Evolutionary conservation across 2,113 vertebrate species (phyloP).

Genomic region (Pedetes capensis): DNA sequence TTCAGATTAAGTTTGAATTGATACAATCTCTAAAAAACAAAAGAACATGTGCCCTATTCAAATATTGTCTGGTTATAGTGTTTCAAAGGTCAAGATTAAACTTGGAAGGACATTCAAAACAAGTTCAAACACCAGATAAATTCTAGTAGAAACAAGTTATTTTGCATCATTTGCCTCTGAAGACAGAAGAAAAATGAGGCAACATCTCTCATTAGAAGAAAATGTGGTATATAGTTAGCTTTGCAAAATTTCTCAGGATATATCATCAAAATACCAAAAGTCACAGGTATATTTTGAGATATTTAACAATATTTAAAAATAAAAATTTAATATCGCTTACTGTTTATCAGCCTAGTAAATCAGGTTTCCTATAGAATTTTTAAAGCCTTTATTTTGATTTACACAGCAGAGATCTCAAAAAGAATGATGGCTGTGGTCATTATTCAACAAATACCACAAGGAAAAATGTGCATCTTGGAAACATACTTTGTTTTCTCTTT

Average conservation of each 20-base stretch:
- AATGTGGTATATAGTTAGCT: conserved; percentile 74
- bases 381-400: conserved; percentile 77
- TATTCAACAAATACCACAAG: conserved; percentile 82
- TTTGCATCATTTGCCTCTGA: conserved; percentile 80
- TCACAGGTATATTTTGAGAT: conserved; percentile 58
- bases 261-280: conserved; percentile 69
- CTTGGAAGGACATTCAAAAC: conserved; percentile 67
- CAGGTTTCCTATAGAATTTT: conserved; percentile 75
- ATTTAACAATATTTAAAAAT: conserved; percentile 72
- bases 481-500: conserved; percentile 77
- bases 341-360: conserved; percentile 70
- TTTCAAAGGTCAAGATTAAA: conserved; percentile 80
- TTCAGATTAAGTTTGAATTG: conserved; percentile 71
- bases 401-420: conserved; percentile 76
- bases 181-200: conserved; percentile 82
- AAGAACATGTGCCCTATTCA: conserved; percentile 42
- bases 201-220: conserved; percentile 81
- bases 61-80: conserved; percentile 75
- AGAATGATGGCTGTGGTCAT: conserved; percentile 79
- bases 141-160: conserved; percentile 78
- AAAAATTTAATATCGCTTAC: conserved; percentile 55
- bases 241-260: conserved; percentile 71
- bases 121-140: conserved; percentile 74
- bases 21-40: conserved; percentile 53
- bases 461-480: conserved; percentile 81